Evolutionary conservation across 2,797 vertebrate genomes (phyloP).

Genomic region (Ctenopoma kingsleyae): DNA sequence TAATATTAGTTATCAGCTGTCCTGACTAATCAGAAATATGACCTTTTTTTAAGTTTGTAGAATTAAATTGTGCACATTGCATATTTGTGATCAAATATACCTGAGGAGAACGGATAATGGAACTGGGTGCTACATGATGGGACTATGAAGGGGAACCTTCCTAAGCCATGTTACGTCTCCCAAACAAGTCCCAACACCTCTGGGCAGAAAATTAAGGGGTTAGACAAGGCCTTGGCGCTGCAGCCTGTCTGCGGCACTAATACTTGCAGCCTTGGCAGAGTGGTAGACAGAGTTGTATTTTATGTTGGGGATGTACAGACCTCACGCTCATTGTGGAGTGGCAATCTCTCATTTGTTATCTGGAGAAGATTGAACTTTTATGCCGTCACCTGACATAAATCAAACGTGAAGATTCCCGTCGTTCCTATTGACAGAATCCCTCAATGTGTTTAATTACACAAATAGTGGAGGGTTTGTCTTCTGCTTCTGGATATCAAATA

Average conservation of each 20-base stretch:
- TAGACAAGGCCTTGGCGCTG: constrained; percentile 63
- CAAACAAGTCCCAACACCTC: constrained; percentile 74
- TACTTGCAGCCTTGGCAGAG: constrained; percentile 47
- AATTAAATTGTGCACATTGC: background rate
- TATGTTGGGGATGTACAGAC: constrained; percentile 60
- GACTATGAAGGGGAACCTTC: constrained; percentile 43
- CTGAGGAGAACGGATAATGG: background rate
- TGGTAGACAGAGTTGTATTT: constrained; percentile 35
- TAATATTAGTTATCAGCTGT: background rate
- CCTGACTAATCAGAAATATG: no score
- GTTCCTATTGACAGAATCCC: background rate
- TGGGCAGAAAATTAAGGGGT: constrained; percentile 63
- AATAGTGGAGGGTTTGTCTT: constrained; percentile 4
- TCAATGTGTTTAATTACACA: constrained; percentile 4
- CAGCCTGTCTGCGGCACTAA: constrained; percentile 67
- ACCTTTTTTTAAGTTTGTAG: no score
- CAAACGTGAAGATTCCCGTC: constrained; percentile 17
- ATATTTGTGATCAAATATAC: constrained; percentile 8
- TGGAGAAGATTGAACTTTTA: background rate
- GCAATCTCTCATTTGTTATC: constrained; percentile 30
- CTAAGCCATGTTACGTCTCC: constrained; percentile 29
- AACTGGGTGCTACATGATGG: constrained; percentile 18
- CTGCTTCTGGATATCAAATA: constrained; percentile 31
- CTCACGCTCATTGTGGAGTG: background rate
- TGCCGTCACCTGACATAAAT: constrained; percentile 12